Base-by-base conservation (phyloP, 2,113 vertebrate genomes). In the Alaudala cheleensis region DNA sequence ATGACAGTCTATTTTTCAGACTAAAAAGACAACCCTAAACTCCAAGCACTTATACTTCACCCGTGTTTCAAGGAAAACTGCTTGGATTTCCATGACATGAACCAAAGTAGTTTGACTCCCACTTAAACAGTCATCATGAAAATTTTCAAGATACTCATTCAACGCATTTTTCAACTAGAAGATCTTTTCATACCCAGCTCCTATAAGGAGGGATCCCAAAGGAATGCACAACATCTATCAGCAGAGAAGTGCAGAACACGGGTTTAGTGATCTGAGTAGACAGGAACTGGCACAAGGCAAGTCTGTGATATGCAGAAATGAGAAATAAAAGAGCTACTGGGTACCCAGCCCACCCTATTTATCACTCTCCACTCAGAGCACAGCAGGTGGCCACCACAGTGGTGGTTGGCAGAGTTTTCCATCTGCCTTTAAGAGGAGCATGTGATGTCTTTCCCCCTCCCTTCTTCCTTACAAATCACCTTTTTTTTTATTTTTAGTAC, bases 81-180 rank as follows among this genome's bases (percentile, higher is more conserved):
- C 86, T 78, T 70, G 89, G 67, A 92, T 96, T 92, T 85, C 51
- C 25, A 19, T 83, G 69, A 62, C 69, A 80, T 1, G 12, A 92
- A 79, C 45, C 4, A 58, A 76, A 92, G 82, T 83, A 95, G 42
- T 45, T 76, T 76, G 64, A 84, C 66, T 97, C 49, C 44, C 76
- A 80, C 47, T 88, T 93, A 82, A 85, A 69, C 24, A 45, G 12
- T 89, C 64, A 21, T 83, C 66, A 73, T 53, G 65, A 94, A 95
- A 94, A 94, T 62, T 92, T 94, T 91, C 83, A 84, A 71, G 65
- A 73, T 64, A 86, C 65, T 86, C 21, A 60, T 92, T 95, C 73
- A 93, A 79, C 3, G 1, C 44, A 54, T 86, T 95, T 96, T 97
- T 92, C 80, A 84, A 70, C 85, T 26, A 88, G 67, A 84, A 79